These are phyloP conservation scores for Hypomesus transpacificus DNA, from an alignment of 2,113 vertebrate genomes.

Conservation along the genomic window DNA sequence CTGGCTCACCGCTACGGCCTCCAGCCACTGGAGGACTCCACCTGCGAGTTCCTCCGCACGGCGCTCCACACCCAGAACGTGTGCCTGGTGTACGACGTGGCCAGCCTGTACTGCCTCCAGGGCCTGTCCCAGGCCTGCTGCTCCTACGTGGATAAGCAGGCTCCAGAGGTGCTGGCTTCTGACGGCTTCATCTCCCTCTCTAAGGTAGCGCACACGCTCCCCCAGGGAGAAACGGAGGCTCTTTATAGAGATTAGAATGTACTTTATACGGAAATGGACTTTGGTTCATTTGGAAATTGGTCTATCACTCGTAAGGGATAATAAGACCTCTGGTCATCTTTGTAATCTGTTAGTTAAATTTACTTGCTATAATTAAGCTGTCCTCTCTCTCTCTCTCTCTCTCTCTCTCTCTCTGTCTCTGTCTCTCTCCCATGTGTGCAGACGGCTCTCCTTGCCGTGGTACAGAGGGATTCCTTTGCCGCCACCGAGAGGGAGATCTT, in stretches of 20 bases:
- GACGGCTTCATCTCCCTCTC: constrained; percentile 91
- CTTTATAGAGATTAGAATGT: no score
- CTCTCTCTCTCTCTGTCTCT: background rate
- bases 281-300: no score
- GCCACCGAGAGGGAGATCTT: constrained; percentile 96
- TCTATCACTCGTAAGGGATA: no score
- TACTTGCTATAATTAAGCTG: no score
- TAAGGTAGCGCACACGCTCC: constrained; percentile 72
- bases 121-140: constrained; percentile 88
- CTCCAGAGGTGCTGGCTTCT: constrained; percentile 86
- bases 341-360: no score
- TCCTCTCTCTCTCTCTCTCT: no score
- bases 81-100: constrained; percentile 95
- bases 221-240: no score
- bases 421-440: constrained; percentile 38
- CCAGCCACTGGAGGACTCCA: constrained; percentile 93
- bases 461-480: constrained; percentile 90
- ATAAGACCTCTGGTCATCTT: no score
- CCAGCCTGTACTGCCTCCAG: constrained; percentile 91
- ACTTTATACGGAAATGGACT: no score
- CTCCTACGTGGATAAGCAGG: constrained; percentile 93
- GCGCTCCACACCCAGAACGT: constrained; percentile 93
- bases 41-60: constrained; percentile 93
- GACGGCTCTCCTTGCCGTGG: constrained; percentile 86
- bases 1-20: constrained; percentile 95